Percentiles rank a stretch among this genome's conserved stretches.
Evolutionary conservation across 2,797 vertebrate species (phyloP).

Genomic region (Crenuchus spilurus): DNA sequence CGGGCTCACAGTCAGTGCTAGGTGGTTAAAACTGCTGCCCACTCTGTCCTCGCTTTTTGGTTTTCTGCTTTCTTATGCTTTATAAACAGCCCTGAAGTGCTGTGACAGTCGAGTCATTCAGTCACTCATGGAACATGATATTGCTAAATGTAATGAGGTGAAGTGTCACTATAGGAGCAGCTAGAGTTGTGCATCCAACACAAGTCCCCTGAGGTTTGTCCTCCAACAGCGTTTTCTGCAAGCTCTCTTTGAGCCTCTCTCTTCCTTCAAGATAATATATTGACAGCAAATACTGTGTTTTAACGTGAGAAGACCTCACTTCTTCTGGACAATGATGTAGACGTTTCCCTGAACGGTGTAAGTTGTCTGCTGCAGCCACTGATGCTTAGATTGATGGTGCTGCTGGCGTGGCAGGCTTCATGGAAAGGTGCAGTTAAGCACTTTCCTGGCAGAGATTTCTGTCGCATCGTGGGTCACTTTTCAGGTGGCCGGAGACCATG

Average conservation of each 20-base stretch:
- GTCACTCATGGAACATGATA: too few species aligned
- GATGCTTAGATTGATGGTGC: slow-evolving; percentile 58
- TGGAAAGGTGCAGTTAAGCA: slow-evolving; percentile 62
- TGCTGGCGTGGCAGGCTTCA: slow-evolving; percentile 47
- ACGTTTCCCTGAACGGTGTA: slow-evolving; percentile 7
- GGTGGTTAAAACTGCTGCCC: too few species aligned
- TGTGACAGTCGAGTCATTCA: too few species aligned
- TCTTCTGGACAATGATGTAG: slow-evolving; percentile 26
- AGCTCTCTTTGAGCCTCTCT: neutral
- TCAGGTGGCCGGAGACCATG: slow-evolving; percentile 57
- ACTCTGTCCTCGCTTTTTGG: too few species aligned
- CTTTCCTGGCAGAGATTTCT: slow-evolving; percentile 60
- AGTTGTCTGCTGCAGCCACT: slow-evolving; percentile 28
- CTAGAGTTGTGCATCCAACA: too few species aligned
- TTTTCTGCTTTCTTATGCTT: too few species aligned
- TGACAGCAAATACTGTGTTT: neutral
- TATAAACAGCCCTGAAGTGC: too few species aligned
- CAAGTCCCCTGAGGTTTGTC: neutral
- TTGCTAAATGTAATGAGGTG: too few species aligned
- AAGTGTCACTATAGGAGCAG: neutral
- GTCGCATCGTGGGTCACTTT: slow-evolving; percentile 59
- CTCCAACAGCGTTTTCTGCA: neutral
- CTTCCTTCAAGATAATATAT: slow-evolving; percentile 1
- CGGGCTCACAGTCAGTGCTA: neutral
- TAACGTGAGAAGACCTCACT: neutral